Base-by-base conservation (phyloP, 1,140 invertebrate species). In the Pseudachorutes palmiensis region DNA sequence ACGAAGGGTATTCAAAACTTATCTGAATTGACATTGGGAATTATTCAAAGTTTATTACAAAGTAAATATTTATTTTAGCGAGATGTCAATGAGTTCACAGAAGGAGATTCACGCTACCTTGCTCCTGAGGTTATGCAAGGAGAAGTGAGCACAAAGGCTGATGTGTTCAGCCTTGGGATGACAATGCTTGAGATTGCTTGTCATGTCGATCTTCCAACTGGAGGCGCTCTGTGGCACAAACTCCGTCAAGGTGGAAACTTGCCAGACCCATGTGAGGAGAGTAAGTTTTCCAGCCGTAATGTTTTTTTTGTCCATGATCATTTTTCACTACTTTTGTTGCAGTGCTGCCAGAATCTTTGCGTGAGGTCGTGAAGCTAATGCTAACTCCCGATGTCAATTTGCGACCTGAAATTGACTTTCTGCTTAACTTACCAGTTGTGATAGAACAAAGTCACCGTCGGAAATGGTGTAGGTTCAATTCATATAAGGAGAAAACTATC, bases 21-120 rank as follows among this genome's bases (percentile, higher is more conserved):
- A 51, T 63, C 51, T 55, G 9, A 55, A 55, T 14, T 29, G 2
- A 28, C 24, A 55, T n/a, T n/a, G n/a, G n/a, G n/a, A n/a, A n/a
- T n/a, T n/a, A n/a, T n/a, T n/a, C n/a, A n/a, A n/a, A n/a, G n/a
- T n/a, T n/a, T n/a, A n/a, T n/a, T n/a, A n/a, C n/a, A n/a, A n/a
- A 28, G 30, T 67, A 51, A 30, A 33, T 71, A 30, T 69, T 66
- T 62, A 57, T 75, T 76, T n/a, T 63, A 83, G 81, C 73, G 75
- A 69, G 78, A 82, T 68, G 69, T 78, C 3, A 76, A 79, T 72
- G 81, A 83, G 66, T 81, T 79, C 14, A 80, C 81, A n/a, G 88
- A 90, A 78, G 89, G 89, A 2, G 88, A 91, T 79, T 83, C 86
- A 0, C 86, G 86, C 66, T 91, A 91, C 76, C 77, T 90, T 66